Evolutionary conservation across 2,888 invertebrate species (phyloP).

Genomic region (Lepetodrilus schrolli): DNA sequence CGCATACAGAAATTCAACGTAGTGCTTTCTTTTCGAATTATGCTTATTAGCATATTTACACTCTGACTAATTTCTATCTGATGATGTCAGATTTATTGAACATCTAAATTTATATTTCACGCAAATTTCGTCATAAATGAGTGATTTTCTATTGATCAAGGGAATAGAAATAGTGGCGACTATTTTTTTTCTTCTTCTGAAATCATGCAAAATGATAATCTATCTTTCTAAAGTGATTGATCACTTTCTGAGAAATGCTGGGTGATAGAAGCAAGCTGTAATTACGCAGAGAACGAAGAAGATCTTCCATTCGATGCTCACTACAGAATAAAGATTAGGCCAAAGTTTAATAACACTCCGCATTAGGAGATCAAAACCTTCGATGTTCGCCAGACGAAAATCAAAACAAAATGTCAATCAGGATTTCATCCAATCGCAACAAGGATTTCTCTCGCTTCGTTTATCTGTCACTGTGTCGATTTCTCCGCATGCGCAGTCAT

Average conservation of each 20-base stretch:
- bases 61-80: not conserved
- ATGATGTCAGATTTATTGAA: conserved; percentile 18
- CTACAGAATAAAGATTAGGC: conserved; percentile 24
- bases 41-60: too few relatives aligned
- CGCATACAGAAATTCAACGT: too few relatives aligned
- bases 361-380: conserved; percentile 25
- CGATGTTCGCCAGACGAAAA: conserved; percentile 19
- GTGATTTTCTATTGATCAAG: conserved; percentile 18
- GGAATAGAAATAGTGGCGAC: not conserved
- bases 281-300: conserved; percentile 13
- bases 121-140: conserved; percentile 17
- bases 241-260: conserved; percentile 16
- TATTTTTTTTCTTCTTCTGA: not conserved
- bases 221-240: conserved; percentile 16
- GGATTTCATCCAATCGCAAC: conserved; percentile 23
- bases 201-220: conserved; percentile 23
- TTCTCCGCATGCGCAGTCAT: conserved; percentile 23
- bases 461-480: conserved; percentile 23
- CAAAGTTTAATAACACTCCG: conserved; percentile 25
- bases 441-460: conserved; percentile 13
- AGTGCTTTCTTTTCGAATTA: too few relatives aligned
- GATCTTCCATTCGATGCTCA: conserved; percentile 21
- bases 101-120: conserved; percentile 19
- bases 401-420: conserved; percentile 26
- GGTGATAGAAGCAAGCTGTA: conserved; percentile 13